Base-by-base conservation (phyloP, 2,113 vertebrate genomes). In the Euleptes europaea region DNA sequence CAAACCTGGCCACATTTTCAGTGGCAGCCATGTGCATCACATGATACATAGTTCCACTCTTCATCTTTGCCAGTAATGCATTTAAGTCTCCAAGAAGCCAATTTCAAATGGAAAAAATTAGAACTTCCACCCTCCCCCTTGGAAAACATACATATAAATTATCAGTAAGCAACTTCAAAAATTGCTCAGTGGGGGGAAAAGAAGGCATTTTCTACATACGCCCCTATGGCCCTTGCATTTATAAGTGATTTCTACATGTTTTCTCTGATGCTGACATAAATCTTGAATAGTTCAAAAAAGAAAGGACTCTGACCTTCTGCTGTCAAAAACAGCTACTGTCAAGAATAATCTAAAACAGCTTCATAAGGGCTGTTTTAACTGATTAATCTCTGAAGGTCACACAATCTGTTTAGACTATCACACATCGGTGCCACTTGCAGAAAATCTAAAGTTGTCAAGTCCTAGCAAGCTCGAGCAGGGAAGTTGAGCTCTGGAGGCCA, bases 381-480 rank as follows among this genome's bases (percentile, higher is more conserved):
- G 96, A 97, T 97, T 97, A 97, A 97, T 97, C 96, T 96, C 96
- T 96, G 96, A 97, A 97, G 96, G 96, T 97, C 96, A 96, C 90
- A 93, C 95, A 57, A 95, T 94, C 95, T 96, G 95, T 96, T 96
- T 96, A 97, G 96, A 96, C 93, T 95, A 88, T 95, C 94, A 95
- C 95, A 95, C 95, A 96, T 89, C 23, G 9, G 93, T 95, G 96
- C 93, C 96, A 96, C 94, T 96, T 90, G 91, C 96, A 94, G 95
- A 96, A 96, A 93, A 95, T 93, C 95, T 96, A 92, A 96, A 96
- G 93, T 96, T 95, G 95, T 90, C 93, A 95, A 94, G 94, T 92
- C 94, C 92, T 93, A 80, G 92, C 89, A 91, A 95, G 93, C 94
- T 94, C 88, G 71, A 94, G 73, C 89, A 92, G 92, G 94, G 96